phyloP scores from a whole-genome alignment of 92 coral and sea anemone genomes.

The Phenganax marumi region DNA sequence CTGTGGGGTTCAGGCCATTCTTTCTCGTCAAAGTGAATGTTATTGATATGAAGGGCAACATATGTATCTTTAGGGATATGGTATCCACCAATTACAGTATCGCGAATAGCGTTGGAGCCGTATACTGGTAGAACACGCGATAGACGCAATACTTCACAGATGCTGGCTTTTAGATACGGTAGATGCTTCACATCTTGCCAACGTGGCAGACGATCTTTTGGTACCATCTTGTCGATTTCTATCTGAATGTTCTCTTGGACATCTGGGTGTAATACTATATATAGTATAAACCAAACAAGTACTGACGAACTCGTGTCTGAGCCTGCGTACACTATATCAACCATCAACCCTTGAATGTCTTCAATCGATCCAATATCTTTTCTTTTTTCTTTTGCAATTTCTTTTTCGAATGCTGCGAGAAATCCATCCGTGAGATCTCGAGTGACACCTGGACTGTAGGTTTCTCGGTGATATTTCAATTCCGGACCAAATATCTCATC shows the following conservation, averaged over 20 bases:
- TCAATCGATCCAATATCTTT: conserved; percentile 27
- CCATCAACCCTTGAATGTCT: conserved; percentile 29
- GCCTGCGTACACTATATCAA: conserved; percentile 50
- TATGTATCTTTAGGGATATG: conserved; percentile 58
- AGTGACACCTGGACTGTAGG: conserved; percentile 35
- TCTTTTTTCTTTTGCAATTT: conserved; percentile 20
- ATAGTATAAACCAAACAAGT: conserved; percentile 50
- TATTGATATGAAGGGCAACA: conserved; percentile 54
- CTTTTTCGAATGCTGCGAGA: conserved; percentile 39
- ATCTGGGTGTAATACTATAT: conserved; percentile 48
- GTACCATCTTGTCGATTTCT: conserved; percentile 59
- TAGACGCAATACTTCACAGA: conserved; percentile 53
- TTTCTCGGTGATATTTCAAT: conserved; percentile 40
- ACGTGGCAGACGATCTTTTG: conserved; percentile 47
- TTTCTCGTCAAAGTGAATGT: conserved; percentile 59
- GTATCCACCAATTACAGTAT: conserved; percentile 53
- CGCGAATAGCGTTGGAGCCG: conserved; percentile 25
- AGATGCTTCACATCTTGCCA: conserved; percentile 36
- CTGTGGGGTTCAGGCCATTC: conserved; percentile 58
- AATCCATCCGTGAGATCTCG: conserved; percentile 62
- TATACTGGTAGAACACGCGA: conserved; percentile 49
- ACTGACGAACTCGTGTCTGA: conserved; percentile 59
- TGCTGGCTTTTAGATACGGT: conserved; percentile 46
- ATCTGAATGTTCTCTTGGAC: conserved; percentile 51
- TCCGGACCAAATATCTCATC: conserved; percentile 45